Base-by-base conservation (phyloP, 2,888 invertebrate species). In the Nomada flava region DNA sequence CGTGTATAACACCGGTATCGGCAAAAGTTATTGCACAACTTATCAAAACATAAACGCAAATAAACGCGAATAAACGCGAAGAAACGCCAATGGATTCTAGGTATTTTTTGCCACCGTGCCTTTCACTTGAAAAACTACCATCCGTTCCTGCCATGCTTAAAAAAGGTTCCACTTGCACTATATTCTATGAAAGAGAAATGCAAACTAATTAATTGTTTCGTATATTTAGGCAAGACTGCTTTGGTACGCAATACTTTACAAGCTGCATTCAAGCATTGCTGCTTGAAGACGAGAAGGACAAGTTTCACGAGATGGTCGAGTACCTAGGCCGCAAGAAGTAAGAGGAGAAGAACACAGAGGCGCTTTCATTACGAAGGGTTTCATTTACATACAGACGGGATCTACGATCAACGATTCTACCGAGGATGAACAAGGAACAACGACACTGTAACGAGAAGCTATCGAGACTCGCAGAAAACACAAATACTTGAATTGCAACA, bases 251-350 rank as follows among this genome's bases (percentile, higher is more conserved):
- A 95, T 97, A 96, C 95, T 97, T 97, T 95, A 96, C 96, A 95
- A 97, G 97, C 95, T 97, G 97, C 95, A 95, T 97, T 95, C 96
- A 97, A 95, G 96, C 96, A 94, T 95, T 97, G 94, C 95, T 96
- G 94, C 95, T 97, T 94, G 95, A 95, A 93, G 96, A 97, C 94
- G 97, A 97, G 94, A 96, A 96, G 95, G 96, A 96, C 94, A 96
- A 96, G 94, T 96, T 96, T 95, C 95, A 95, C 94, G 96, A 96
- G 94, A 96, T 97, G 96, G 96, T 96, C 94, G 96, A 97, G 94
- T 96, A 96, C 95, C 95, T 97, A 94, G 97, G 96, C 94, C 95
- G 95, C 92, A 95, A 95, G 94, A 92, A 93, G 89, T 93, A 93
- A 91, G 91, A 79, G 82, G 81, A 82, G 87, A 70, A 64, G 74